phyloP scores from a whole-genome alignment of 2,888 invertebrate genomes.

The Hirtodrosophila cameraria region DNA sequence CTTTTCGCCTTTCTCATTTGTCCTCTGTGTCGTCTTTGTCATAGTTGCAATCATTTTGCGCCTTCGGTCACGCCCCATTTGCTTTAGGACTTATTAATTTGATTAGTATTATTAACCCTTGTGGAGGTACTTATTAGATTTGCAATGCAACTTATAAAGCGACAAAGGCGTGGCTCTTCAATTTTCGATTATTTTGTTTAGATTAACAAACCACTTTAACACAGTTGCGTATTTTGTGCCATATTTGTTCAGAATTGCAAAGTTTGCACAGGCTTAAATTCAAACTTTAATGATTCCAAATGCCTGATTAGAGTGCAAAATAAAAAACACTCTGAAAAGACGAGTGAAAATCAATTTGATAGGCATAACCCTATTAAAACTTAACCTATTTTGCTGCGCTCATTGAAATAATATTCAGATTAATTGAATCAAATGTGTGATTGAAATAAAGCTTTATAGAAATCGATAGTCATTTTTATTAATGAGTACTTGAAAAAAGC shows the following conservation, averaged over 20 bases:
- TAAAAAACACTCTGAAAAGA: too few relatives aligned
- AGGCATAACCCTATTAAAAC: too few relatives aligned
- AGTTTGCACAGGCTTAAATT: too few relatives aligned
- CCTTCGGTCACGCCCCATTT: slow-evolving; percentile 54
- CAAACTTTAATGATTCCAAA: too few relatives aligned
- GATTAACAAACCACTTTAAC: too few relatives aligned
- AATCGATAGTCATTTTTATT: slow-evolving; percentile 12
- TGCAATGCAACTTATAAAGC: slow-evolving; percentile 12
- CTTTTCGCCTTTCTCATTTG: slow-evolving; percentile 44
- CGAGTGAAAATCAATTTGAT: too few relatives aligned
- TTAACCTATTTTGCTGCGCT: too few relatives aligned
- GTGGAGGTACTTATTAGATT: slow-evolving; percentile 25
- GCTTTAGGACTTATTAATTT: slow-evolving; percentile 57
- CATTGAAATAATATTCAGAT: not conserved
- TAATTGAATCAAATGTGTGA: not conserved
- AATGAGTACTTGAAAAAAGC: not conserved
- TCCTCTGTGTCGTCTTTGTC: slow-evolving; percentile 26
- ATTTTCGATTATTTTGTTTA: not conserved
- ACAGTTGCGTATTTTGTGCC: too few relatives aligned
- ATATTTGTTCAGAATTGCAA: too few relatives aligned
- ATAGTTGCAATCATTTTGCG: slow-evolving; percentile 45
- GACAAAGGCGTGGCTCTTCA: not conserved
- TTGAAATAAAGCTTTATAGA: slow-evolving; percentile 5
- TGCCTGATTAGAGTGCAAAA: too few relatives aligned
- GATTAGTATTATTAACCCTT: slow-evolving; percentile 51